Percentiles rank a stretch among this genome's conserved stretches.
phyloP scores from a whole-genome alignment of 2,888 invertebrate species.

The Eupithecia inturbata region DNA sequence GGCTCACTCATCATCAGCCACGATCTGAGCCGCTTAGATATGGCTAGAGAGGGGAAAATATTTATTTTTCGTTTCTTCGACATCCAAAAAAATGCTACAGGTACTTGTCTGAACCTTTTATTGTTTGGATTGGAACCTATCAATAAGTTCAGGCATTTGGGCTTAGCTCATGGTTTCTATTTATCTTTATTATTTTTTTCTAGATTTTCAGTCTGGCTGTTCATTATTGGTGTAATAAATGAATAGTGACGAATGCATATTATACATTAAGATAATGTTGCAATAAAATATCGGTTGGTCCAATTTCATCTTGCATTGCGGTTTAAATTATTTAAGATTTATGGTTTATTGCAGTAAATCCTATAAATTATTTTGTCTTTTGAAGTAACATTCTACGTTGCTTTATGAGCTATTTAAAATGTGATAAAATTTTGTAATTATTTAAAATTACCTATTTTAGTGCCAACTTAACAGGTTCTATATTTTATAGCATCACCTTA shows the following conservation, averaged over 20 bases:
- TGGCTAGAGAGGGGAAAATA: constrained; percentile 49
- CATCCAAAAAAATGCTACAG: not conserved
- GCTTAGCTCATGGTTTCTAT: not conserved
- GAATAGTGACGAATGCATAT: not conserved
- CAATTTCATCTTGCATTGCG: not conserved
- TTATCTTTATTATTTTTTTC: not conserved
- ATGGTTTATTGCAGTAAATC: not conserved
- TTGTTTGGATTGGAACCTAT: not conserved
- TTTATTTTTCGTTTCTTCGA: constrained; percentile 3
- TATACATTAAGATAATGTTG: not conserved
- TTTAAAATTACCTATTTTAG: not conserved
- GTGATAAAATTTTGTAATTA: not conserved
- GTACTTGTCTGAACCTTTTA: not conserved
- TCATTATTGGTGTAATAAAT: not conserved
- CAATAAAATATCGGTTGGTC: not conserved
- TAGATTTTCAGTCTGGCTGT: not conserved
- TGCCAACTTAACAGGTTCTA: not conserved
- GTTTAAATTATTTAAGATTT: not conserved
- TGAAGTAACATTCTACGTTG: not conserved
- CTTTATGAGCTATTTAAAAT: not conserved
- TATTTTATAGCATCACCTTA: constrained; percentile 4
- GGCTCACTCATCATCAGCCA: constrained; percentile 74
- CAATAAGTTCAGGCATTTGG: not conserved
- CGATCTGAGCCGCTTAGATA: constrained; percentile 65
- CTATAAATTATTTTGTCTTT: not conserved